phyloP scores from a whole-genome alignment of 2,888 invertebrate species.

The Drosophila siamana region DNA sequence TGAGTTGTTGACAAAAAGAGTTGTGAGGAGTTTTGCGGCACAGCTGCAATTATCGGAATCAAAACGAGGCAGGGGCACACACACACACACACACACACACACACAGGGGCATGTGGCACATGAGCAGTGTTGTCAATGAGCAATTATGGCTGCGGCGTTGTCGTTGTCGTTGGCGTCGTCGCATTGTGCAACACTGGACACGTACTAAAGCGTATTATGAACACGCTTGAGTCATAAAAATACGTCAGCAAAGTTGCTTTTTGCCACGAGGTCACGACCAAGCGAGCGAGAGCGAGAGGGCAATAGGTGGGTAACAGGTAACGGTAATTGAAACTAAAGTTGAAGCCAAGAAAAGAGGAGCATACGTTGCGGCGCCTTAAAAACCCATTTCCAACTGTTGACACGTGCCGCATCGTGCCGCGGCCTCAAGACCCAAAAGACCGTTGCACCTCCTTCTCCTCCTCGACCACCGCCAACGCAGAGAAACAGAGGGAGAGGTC shows the following conservation, averaged over 20 bases:
- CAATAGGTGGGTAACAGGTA: slow-evolving; percentile 67
- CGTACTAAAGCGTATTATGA: slow-evolving; percentile 56
- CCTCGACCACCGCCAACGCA: too few species aligned
- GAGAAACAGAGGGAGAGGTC: too few species aligned
- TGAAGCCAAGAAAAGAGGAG: slow-evolving; percentile 71
- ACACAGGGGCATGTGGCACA: background rate
- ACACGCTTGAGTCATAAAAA: slow-evolving; percentile 66
- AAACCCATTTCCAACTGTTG: slow-evolving; percentile 80
- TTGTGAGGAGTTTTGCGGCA: background rate
- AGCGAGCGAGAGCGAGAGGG: background rate
- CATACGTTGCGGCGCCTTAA: slow-evolving; percentile 79
- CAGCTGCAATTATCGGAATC: background rate
- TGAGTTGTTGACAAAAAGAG: background rate
- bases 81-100: too few species aligned
- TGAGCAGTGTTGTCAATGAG: slow-evolving; percentile 22
- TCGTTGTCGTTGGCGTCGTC: slow-evolving; percentile 4
- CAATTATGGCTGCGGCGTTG: slow-evolving; percentile 13
- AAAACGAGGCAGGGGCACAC: background rate
- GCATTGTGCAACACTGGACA: slow-evolving; percentile 61
- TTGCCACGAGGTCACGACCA: slow-evolving; percentile 42
- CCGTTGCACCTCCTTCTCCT: background rate
- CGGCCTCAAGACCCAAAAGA: slow-evolving; percentile 44
- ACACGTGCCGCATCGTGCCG: slow-evolving; percentile 73
- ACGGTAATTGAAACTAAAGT: slow-evolving; percentile 77
- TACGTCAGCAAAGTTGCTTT: slow-evolving; percentile 55